These are phyloP conservation scores for Dipodomys spectabilis DNA, from an alignment of 2,113 vertebrate species.

Conservation along the genomic window DNA sequence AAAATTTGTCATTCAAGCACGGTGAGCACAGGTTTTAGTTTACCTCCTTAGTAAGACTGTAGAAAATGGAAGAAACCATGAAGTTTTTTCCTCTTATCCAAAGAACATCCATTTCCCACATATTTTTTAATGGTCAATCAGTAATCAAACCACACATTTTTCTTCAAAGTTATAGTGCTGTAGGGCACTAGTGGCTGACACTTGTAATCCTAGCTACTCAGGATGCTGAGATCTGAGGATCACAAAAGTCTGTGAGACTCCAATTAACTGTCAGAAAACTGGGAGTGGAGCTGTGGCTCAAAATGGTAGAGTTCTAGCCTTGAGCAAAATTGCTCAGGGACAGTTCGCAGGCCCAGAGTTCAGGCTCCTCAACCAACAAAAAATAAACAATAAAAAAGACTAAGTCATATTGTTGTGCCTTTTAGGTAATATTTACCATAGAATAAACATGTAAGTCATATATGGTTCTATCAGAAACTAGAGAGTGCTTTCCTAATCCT, in stretches of 20 bases:
- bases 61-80: conserved; percentile 35
- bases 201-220: too few species aligned
- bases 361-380: too few species aligned
- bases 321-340: too few species aligned
- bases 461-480: not conserved
- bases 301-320: too few species aligned
- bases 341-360: too few species aligned
- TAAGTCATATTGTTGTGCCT: not conserved
- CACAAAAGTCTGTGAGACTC: too few species aligned
- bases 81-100: not conserved
- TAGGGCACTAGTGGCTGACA: too few species aligned
- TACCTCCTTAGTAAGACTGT: not conserved
- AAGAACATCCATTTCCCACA: conserved; percentile 19
- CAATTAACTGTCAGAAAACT: too few species aligned
- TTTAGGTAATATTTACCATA: not conserved
- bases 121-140: conserved; percentile 24
- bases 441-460: conserved; percentile 44
- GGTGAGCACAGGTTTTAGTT: not conserved
- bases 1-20: conserved; percentile 10
- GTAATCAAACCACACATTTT: not conserved
- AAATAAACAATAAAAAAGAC: too few species aligned
- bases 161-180: not conserved
- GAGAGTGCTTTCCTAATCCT: not conserved
- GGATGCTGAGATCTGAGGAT: too few species aligned
- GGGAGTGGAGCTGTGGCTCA: too few species aligned